These are phyloP conservation scores for Nannoperca obscura DNA, from an alignment of 2,797 vertebrate genomes.

Conservation along the genomic window DNA sequence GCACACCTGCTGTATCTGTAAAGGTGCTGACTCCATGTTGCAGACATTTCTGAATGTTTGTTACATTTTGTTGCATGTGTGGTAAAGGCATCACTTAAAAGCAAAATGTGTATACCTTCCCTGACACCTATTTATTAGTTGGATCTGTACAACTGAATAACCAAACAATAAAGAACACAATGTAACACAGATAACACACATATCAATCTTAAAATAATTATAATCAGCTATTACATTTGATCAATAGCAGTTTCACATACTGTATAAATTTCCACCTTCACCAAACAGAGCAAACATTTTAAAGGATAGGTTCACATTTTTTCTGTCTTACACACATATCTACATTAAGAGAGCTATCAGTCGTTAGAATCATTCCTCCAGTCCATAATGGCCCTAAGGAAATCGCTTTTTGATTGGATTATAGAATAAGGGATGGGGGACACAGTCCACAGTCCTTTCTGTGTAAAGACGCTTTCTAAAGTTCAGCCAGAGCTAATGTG, in stretches of 20 bases:
- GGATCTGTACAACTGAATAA: not conserved
- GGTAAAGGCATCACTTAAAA: conserved; percentile 11
- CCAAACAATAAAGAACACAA: not conserved
- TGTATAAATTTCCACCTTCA: not conserved
- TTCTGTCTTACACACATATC: not conserved
- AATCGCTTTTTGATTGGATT: not conserved
- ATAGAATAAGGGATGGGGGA: not conserved
- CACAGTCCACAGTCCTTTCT: not conserved
- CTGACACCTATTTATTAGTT: not conserved
- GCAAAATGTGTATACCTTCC: not conserved
- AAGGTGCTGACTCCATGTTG: not conserved
- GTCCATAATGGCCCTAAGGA: not conserved
- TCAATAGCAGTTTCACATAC: not conserved
- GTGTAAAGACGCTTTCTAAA: not conserved
- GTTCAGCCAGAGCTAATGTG: not conserved
- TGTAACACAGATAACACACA: not conserved
- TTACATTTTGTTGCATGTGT: not conserved
- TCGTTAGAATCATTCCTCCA: not conserved
- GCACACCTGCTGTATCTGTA: conserved; percentile 17
- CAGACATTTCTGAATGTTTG: conserved; percentile 1
- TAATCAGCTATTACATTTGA: not conserved
- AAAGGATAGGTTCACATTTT: not conserved
- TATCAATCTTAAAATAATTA: not conserved
- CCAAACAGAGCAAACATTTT: conserved; percentile 7
- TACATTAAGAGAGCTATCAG: not conserved